A percentile compares a stretch with the other conserved stretches of the same genome.
These are phyloP conservation scores for Ylistrum balloti DNA, from an alignment of 1,140 invertebrate genomes.

Conservation along the genomic window DNA sequence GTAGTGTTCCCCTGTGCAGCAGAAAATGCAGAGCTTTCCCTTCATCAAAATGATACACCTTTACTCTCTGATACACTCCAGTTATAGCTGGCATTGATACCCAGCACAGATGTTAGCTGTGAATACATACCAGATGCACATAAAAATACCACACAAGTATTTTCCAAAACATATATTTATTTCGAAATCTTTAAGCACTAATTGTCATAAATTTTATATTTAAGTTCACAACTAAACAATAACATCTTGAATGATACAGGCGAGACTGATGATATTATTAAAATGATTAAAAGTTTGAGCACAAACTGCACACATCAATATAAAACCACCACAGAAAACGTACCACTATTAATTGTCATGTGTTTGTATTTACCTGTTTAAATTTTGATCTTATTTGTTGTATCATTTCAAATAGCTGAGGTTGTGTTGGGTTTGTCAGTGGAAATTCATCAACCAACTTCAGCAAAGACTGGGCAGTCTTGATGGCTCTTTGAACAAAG, in stretches of 20 bases:
- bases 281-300: too few relatives aligned
- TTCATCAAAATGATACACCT: neutral
- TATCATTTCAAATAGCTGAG: conserved; percentile 58
- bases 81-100: conserved; percentile 3
- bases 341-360: too few relatives aligned
- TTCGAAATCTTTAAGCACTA: too few relatives aligned
- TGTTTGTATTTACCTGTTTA: conserved; percentile 56
- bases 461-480: conserved; percentile 46
- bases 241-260: too few relatives aligned
- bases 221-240: too few relatives aligned
- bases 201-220: too few relatives aligned
- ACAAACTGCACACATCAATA: too few relatives aligned
- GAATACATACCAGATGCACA: too few relatives aligned
- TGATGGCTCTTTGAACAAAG: conserved; percentile 50
- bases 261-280: too few relatives aligned
- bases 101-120: conserved; percentile 2
- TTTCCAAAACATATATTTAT: too few relatives aligned
- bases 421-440: conserved; percentile 55
- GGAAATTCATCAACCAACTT: conserved; percentile 50
- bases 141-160: too few relatives aligned
- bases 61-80: conserved; percentile 3
- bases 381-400: conserved; percentile 61
- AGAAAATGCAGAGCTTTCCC: neutral
- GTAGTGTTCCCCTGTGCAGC: neutral
- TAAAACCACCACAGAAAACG: too few relatives aligned